phyloP scores from a whole-genome alignment of 2,113 vertebrate genomes.

The Daboia siamensis region DNA sequence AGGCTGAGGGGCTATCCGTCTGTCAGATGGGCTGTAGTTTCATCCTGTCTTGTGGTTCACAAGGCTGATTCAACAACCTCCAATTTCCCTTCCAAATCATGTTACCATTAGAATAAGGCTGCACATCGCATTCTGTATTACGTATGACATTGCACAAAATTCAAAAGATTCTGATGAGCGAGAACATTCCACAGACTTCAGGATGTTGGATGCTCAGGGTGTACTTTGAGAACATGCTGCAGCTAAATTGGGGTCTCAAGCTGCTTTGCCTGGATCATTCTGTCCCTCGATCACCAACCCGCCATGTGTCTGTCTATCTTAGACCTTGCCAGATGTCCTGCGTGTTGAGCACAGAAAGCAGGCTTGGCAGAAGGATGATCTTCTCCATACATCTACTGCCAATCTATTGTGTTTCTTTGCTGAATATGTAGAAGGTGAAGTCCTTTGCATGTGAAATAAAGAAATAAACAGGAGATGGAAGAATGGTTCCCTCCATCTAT shows the following conservation, averaged over 20 bases:
- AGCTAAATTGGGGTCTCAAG: background rate
- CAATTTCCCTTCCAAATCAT: background rate
- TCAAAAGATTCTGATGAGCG: background rate
- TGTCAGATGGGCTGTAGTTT: background rate
- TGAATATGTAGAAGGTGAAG: background rate
- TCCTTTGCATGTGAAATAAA: background rate
- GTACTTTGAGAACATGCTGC: background rate
- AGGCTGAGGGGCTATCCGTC: background rate
- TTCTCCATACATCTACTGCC: background rate
- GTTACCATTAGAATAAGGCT: background rate
- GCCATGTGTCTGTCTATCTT: background rate
- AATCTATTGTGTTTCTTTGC: background rate
- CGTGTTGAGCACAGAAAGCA: background rate
- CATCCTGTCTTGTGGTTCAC: background rate
- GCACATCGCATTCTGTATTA: background rate
- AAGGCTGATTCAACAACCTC: background rate
- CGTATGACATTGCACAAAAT: background rate
- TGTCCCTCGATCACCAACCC: background rate
- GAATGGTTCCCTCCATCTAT: too few species aligned
- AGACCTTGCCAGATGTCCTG: background rate
- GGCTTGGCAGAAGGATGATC: background rate
- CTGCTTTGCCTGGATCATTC: background rate
- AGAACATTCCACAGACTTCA: background rate
- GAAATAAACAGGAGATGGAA: background rate
- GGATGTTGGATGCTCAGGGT: background rate